Conservation (phyloP, 30 jellyfish, hydroid and myxozoan genomes). For the Sanderia malayensis region DNA sequence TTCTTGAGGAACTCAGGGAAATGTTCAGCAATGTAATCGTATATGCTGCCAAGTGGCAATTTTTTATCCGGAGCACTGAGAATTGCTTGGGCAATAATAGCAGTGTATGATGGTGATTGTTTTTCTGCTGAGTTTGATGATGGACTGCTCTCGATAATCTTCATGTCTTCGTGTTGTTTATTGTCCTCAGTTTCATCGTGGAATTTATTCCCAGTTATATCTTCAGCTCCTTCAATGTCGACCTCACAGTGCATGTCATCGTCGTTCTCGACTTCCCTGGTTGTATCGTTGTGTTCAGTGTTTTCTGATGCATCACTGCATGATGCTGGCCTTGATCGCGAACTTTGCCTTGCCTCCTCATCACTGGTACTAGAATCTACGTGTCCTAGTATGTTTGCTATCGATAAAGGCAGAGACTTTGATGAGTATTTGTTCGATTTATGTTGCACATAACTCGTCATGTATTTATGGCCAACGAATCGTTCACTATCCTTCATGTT, state of each 20-base stretch:
- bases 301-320: neutral
- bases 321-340: neutral
- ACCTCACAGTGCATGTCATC: conserved; percentile 9
- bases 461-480: conserved; percentile 51
- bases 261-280: too few species aligned
- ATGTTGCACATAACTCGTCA: conserved; percentile 34
- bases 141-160: neutral
- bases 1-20: conserved; percentile 94
- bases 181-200: conserved; percentile 17
- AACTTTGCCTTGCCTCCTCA: too few species aligned
- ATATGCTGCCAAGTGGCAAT: conserved; percentile 91
- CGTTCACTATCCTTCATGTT: conserved; percentile 21
- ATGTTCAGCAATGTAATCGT: conserved; percentile 93
- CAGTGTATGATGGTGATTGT: conserved; percentile 92
- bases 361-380: conserved; percentile 16
- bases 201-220: conserved; percentile 18
- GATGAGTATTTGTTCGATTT: conserved; percentile 27
- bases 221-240: conserved; percentile 58
- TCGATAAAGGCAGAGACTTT: conserved; percentile 57
- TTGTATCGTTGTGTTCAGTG: neutral
- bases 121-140: conserved; percentile 40
- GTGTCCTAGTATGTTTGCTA: conserved; percentile 66
- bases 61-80: conserved; percentile 91
- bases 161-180: neutral
- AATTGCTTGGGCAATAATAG: conserved; percentile 96